Conservation (phyloP, 2,797 vertebrate genomes). For the Bradypodion pumilum region DNA sequence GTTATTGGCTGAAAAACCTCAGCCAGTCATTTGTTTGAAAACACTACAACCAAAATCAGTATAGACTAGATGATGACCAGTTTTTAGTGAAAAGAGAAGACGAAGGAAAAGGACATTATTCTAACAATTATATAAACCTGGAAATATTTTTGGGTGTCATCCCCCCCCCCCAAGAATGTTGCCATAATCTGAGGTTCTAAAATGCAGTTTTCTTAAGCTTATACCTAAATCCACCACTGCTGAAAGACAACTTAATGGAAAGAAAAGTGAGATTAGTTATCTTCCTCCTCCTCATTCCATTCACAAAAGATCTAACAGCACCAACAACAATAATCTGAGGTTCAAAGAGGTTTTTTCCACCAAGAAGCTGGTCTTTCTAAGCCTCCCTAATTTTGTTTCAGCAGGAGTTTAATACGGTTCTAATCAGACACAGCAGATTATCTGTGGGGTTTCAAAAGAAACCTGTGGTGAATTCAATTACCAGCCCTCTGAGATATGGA, state of each 20-base stretch:
- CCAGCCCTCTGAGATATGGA: conserved; percentile 35
- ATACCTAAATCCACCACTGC: too few relatives aligned
- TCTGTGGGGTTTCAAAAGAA: conserved; percentile 47
- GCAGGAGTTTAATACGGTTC: conserved; percentile 40
- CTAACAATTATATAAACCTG: too few relatives aligned
- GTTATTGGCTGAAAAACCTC: too few relatives aligned
- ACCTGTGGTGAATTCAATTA: conserved; percentile 10
- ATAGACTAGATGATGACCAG: too few relatives aligned
- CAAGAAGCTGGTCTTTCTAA: conserved; percentile 37
- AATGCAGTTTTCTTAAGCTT: too few relatives aligned
- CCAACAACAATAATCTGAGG: background rate
- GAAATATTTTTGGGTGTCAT: too few relatives aligned
- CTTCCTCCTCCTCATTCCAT: conserved; percentile 8
- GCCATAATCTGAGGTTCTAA: too few relatives aligned
- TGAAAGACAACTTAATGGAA: background rate
- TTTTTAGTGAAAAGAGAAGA: too few relatives aligned
- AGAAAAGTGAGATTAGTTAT: background rate
- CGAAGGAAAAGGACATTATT: too few relatives aligned
- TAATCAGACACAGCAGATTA: conserved; percentile 53
- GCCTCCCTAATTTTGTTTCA: conserved; percentile 47
- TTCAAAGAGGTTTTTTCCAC: conserved; percentile 22
- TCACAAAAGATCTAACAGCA: conserved; percentile 24
- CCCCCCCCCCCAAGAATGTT: too few relatives aligned
- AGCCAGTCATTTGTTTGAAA: too few relatives aligned
- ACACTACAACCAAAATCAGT: too few relatives aligned